Evolutionary conservation across 2,113 vertebrate species (phyloP).

Genomic region (Microtus montanus): DNA sequence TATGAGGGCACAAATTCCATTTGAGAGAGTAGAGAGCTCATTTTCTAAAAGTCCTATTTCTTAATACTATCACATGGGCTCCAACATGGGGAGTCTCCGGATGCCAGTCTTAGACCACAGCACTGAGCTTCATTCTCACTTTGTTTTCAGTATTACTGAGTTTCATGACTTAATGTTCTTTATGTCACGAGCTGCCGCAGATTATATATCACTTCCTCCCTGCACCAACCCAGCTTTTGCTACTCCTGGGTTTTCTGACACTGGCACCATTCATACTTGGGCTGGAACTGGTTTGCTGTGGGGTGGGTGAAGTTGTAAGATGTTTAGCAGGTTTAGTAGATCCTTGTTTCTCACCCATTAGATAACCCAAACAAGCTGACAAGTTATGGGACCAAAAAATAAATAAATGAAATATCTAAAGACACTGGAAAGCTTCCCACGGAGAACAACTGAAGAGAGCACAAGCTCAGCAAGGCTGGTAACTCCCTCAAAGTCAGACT

Average conservation of each 20-base stretch:
- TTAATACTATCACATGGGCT: neutral
- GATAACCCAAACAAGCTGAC: neutral
- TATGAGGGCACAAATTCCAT: neutral
- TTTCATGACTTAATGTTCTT: neutral
- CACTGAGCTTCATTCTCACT: neutral
- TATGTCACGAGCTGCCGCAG: neutral
- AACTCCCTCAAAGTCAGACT: neutral
- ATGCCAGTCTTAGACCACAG: neutral
- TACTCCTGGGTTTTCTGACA: neutral
- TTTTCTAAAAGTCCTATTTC: neutral
- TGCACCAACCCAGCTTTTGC: neutral
- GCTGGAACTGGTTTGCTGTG: neutral
- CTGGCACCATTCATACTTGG: neutral
- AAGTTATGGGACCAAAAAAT: neutral
- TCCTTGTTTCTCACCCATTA: neutral
- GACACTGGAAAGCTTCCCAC: neutral
- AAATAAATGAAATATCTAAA: neutral
- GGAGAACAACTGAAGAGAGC: neutral
- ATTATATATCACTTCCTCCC: neutral
- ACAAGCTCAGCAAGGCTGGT: neutral
- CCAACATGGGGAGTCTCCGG: neutral
- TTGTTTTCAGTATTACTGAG: neutral
- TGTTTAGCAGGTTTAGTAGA: neutral
- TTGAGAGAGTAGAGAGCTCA: neutral
- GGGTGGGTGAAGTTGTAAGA: neutral